Conservation (phyloP, 2,797 vertebrate genomes). For the Darevskia mixta region DNA sequence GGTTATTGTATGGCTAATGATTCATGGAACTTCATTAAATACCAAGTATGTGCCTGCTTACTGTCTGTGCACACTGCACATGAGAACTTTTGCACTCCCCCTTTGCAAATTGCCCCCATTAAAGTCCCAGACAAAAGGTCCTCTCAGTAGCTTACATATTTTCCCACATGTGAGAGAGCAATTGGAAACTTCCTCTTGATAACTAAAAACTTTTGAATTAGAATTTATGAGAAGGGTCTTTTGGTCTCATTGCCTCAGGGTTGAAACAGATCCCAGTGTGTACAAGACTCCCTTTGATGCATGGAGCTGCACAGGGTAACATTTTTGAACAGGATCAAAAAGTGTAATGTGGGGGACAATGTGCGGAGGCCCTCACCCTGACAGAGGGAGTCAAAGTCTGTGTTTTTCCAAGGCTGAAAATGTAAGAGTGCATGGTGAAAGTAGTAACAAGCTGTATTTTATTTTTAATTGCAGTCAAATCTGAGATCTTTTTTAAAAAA, state of each 20-base stretch:
- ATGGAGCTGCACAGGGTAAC: constrained; percentile 70
- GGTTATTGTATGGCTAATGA: constrained; percentile 72
- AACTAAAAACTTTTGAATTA: constrained; percentile 80
- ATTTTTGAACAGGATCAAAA: constrained; percentile 73
- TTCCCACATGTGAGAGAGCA: constrained; percentile 81
- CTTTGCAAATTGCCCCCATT: constrained; percentile 76
- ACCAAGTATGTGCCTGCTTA: constrained; percentile 75
- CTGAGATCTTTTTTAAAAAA: constrained; percentile 63
- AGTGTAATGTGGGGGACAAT: constrained; percentile 71
- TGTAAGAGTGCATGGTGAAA: constrained; percentile 60
- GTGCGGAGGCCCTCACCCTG: constrained; percentile 70
- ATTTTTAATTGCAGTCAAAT: constrained; percentile 68
- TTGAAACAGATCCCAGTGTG: constrained; percentile 77
- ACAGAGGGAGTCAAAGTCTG: constrained; percentile 63
- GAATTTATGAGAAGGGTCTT: constrained; percentile 82
- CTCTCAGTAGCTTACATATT: constrained; percentile 81
- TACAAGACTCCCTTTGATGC: constrained; percentile 74
- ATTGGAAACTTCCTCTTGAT: constrained; percentile 83
- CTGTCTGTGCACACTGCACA: constrained; percentile 75
- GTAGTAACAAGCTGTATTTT: constrained; percentile 64
- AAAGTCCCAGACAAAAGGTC: constrained; percentile 79
- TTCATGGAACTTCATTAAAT: constrained; percentile 76
- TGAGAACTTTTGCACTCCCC: constrained; percentile 77
- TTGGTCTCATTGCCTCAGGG: constrained; percentile 73
- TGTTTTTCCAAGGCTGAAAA: constrained; percentile 73